These are phyloP conservation scores for Ectemnius cavifrons DNA, from an alignment of 2,888 invertebrate species.

Conservation along the genomic window DNA sequence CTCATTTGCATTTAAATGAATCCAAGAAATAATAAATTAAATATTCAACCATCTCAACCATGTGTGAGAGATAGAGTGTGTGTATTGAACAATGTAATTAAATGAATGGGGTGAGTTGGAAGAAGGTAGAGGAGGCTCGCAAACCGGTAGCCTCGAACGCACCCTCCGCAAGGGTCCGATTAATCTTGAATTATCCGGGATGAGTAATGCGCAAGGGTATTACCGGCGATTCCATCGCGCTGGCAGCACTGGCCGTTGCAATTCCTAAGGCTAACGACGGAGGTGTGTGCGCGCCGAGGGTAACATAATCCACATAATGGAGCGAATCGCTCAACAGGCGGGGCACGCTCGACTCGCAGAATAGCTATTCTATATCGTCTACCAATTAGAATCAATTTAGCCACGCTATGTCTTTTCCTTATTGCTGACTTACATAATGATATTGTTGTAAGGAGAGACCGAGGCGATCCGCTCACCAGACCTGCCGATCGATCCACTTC, in stretches of 20 bases:
- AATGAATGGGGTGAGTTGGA: neutral
- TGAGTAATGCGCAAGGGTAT: neutral
- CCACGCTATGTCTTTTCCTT: neutral
- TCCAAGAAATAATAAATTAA: no score
- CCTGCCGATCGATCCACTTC: neutral
- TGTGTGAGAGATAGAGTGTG: no score
- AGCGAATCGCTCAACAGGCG: neutral
- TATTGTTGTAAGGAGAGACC: neutral
- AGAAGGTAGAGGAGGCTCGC: neutral
- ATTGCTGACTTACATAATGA: neutral
- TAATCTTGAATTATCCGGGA: neutral
- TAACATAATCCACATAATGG: constrained; percentile 1
- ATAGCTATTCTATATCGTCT: neutral
- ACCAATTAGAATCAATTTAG: constrained; percentile 6
- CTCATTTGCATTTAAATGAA: no score
- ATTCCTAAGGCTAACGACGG: neutral
- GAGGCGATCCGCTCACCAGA: neutral
- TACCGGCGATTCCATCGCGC: no score
- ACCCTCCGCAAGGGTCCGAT: neutral
- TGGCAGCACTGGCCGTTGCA: neutral
- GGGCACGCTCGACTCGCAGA: neutral
- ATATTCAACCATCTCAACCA: no score
- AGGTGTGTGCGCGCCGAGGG: neutral
- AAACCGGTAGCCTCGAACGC: neutral
- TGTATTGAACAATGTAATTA: no score